Evolutionary conservation across 2,797 vertebrate species (phyloP).

Genomic region (Rhynchonycteris naso): DNA sequence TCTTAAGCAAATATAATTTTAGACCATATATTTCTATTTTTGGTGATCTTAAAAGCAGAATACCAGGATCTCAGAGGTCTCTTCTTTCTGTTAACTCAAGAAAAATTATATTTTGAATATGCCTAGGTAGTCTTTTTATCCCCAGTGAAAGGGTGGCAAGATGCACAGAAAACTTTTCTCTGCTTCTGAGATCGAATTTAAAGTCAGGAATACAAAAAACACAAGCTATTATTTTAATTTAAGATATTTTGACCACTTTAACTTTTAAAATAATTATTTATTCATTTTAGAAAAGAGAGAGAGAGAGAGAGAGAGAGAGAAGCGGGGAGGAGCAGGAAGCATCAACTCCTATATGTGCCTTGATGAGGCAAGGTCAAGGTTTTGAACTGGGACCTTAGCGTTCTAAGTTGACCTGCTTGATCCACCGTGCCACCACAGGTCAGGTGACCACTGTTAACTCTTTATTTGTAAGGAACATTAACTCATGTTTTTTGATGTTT

Average conservation of each 20-base stretch:
- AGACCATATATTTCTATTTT: conserved; percentile 66
- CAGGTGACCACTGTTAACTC: background rate
- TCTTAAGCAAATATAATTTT: conserved; percentile 80
- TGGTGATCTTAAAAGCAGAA: conserved; percentile 72
- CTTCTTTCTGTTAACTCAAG: background rate
- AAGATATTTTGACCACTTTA: background rate
- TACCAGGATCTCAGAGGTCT: background rate
- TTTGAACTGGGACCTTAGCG: no score
- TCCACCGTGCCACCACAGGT: no score
- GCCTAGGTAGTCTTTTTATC: conserved; percentile 10
- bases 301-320: no score
- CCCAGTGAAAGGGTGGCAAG: background rate
- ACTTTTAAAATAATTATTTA: background rate
- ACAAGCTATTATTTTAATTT: conserved; percentile 33
- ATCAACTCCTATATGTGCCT: no score
- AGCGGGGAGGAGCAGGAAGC: no score
- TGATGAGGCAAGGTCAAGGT: no score
- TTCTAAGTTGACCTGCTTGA: no score
- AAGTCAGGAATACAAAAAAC: background rate
- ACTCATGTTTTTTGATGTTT: background rate
- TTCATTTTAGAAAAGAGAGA: no score
- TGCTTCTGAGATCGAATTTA: conserved; percentile 26
- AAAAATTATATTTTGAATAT: conserved; percentile 28
- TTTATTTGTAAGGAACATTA: background rate
- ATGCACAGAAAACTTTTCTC: background rate